Conservation (phyloP, 1,140 invertebrate species). For the Penaeus chinensis region DNA sequence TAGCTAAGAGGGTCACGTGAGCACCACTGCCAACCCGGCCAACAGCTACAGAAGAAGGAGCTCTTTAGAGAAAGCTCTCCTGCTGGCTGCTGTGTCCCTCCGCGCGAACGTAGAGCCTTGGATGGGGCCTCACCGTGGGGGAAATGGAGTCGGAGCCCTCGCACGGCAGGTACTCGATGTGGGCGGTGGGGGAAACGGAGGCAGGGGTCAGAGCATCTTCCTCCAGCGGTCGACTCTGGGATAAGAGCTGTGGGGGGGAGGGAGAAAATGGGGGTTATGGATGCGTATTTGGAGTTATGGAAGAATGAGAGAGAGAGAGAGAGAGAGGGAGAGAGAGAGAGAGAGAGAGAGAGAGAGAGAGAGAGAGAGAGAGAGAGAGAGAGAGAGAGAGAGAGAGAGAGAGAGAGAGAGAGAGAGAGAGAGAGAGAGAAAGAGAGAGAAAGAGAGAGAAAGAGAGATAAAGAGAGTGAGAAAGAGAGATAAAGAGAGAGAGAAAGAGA, state of each 20-base stretch:
- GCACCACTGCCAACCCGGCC: not conserved
- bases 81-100: slow-evolving; percentile 47
- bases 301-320: too few relatives aligned
- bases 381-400: too few relatives aligned
- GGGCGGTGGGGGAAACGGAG: slow-evolving; percentile 46
- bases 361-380: too few relatives aligned
- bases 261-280: not conserved
- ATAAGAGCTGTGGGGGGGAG: slow-evolving; percentile 26
- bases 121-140: slow-evolving; percentile 33
- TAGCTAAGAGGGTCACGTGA: too few relatives aligned
- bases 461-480: too few relatives aligned
- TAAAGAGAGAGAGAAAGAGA: too few relatives aligned
- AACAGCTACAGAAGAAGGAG: not conserved
- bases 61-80: slow-evolving; percentile 50
- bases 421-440: too few relatives aligned
- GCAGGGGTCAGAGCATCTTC: slow-evolving; percentile 26
- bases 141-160: slow-evolving; percentile 28
- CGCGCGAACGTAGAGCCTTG: slow-evolving; percentile 46
- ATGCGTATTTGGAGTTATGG: too few relatives aligned
- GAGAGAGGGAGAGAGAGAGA: too few relatives aligned
- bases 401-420: too few relatives aligned
- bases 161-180: slow-evolving; percentile 40
- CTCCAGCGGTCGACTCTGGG: slow-evolving; percentile 32
- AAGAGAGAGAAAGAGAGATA: too few relatives aligned
- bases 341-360: too few relatives aligned